Evolutionary conservation across 1,140 invertebrate genomes (phyloP).

Genomic region (Halictus rubicundus): DNA sequence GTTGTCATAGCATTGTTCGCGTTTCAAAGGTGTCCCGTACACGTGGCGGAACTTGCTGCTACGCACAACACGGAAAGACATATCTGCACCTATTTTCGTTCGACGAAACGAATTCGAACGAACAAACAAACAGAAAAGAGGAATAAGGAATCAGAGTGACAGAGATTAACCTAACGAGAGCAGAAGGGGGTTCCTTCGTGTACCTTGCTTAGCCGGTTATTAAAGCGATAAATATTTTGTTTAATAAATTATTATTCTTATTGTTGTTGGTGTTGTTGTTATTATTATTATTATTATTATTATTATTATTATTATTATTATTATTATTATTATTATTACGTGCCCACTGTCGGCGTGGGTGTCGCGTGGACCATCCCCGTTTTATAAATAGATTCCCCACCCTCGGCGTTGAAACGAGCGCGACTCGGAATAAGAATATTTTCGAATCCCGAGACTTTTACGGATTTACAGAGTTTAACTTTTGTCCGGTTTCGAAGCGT

Average conservation of each 20-base stretch:
- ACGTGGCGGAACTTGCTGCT: constrained; percentile 99
- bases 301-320: no score
- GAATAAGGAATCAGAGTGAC: constrained; percentile 25
- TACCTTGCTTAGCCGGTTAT: constrained; percentile 14
- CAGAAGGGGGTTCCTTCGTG: background rate
- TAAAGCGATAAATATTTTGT: constrained; percentile 47
- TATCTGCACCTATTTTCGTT: constrained; percentile 76
- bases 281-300: no score
- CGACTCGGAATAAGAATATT: constrained; percentile 76
- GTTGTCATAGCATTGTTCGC: constrained; percentile 99
- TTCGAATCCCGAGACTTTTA: constrained; percentile 73
- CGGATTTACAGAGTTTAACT: constrained; percentile 52
- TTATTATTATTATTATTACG: constrained; percentile 63
- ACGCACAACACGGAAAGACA: constrained; percentile 97
- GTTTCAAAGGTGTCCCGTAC: constrained; percentile 97
- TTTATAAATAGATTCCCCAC: constrained; percentile 77
- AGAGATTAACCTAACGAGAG: constrained; percentile 39
- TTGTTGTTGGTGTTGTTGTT: no score
- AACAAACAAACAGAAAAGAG: constrained; percentile 25
- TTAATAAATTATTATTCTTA: constrained; percentile 36
- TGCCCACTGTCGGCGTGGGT: constrained; percentile 73
- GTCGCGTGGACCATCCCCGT: constrained; percentile 76
- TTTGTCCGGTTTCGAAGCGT: background rate
- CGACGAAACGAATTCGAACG: constrained; percentile 10
- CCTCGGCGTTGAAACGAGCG: constrained; percentile 67